Evolutionary conservation across 1,140 invertebrate genomes (phyloP), one percentile per base, ranked within the genome.

Genomic region (Brachionus manjavacas): DNA sequence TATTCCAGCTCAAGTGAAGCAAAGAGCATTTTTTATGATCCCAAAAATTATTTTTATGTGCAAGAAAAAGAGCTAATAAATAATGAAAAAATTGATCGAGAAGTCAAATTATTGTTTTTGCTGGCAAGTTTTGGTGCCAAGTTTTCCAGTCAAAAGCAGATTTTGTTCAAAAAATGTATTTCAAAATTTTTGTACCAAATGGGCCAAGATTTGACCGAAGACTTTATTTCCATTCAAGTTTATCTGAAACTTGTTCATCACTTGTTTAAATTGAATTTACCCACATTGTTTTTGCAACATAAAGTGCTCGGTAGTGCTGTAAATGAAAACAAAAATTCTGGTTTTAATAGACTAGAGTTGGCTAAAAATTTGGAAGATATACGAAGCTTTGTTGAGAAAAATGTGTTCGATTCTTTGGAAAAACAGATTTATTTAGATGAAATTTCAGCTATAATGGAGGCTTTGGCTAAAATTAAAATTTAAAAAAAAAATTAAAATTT

Each of bases 81-180:
- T 20, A 35, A 31, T 35, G 31, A 60, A 25, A 60, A 43, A 16
- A 64, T 60, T n/a, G 79, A 81, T 35, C n/a, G 20, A 60, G 39
- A 81, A 39, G 25, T 60, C 12, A 60, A 68, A 28, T 23, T 81
- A n/a, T 3, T 81, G 4, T 64, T 60, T 64, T 81, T 81, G 52
- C 16, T 81, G 52, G 20, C n/a, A 4, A 81, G 31, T 23, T 81
- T 55, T 68, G 79, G 79, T 64, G 79, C 79, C 23, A 81, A 81
- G 41, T 81, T 81, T 64, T 81, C 79, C 9, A 43, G 11, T 35
- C 20, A 31, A 14, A 64, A 81, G 16, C 8, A n/a, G 28, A 20
- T 81, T 14, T 41, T 81, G 28, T 81, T 64, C 25, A 16, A 60
- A 9, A 41, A 78, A 31, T 14, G 8, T 16, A 41, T 43, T 78